Evolutionary conservation across 2,888 invertebrate genomes (phyloP).

Genomic region (Eristalis arbustorum): DNA sequence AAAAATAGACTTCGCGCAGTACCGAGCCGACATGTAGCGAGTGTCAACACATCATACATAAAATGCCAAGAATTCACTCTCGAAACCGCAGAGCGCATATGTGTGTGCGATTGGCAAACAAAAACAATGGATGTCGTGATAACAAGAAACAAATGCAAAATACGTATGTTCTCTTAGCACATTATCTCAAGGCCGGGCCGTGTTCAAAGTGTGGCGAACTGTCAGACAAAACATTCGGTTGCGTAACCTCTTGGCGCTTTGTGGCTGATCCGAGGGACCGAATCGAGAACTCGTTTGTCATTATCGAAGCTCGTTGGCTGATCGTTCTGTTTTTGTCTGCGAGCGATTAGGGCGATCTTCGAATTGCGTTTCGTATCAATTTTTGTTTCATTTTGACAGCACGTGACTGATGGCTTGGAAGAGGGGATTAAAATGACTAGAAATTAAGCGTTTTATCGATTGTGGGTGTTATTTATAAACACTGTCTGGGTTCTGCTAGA

Average conservation of each 20-base stretch:
- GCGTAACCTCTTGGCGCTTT: background rate
- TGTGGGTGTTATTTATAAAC: background rate
- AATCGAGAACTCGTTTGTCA: background rate
- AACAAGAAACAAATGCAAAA: background rate
- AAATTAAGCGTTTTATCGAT: background rate
- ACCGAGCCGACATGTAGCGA: background rate
- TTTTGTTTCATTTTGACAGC: background rate
- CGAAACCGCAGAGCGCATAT: background rate
- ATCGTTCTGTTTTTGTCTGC: background rate
- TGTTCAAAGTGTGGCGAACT: background rate
- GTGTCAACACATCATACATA: background rate
- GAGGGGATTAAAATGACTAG: no score
- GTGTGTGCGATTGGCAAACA: background rate
- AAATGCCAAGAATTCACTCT: background rate
- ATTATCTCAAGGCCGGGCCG: background rate
- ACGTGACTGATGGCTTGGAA: background rate
- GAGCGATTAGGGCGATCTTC: background rate
- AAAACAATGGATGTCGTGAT: background rate
- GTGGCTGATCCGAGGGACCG: background rate
- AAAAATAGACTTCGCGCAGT: background rate
- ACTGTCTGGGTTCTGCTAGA: background rate
- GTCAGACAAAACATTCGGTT: background rate
- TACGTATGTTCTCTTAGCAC: background rate
- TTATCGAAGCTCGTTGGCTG: background rate
- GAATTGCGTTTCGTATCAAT: background rate